Conservation (phyloP, 2,113 vertebrate genomes). For the Muntiacus muntjak region DNA sequence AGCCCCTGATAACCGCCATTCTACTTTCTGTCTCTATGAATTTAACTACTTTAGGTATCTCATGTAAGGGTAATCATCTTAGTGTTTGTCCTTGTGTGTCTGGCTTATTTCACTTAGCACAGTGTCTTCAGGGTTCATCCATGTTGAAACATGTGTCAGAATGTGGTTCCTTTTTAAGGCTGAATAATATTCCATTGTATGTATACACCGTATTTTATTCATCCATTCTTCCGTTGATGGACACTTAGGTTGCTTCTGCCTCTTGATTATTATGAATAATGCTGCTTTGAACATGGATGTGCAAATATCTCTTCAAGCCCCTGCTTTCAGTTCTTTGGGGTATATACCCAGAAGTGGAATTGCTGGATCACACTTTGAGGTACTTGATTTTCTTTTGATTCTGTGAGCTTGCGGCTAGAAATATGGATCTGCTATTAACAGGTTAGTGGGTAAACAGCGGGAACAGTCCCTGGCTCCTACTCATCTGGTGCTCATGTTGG, state of each 20-base stretch:
- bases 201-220: not conserved
- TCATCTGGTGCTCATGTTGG: not conserved
- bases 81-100: not conserved
- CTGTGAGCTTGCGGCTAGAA: not conserved
- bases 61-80: rapidly evolving
- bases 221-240: not conserved
- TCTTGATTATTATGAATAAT: not conserved
- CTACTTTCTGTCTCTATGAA: not conserved
- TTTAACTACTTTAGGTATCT: not conserved
- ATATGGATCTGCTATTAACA: not conserved
- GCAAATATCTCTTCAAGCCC: not conserved
- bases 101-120: not conserved
- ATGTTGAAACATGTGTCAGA: not conserved
- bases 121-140: not conserved
- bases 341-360: not conserved
- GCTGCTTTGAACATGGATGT: not conserved
- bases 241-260: not conserved
- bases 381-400: conserved; percentile 22
- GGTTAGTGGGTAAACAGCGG: not conserved
- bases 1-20: not conserved
- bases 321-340: not conserved
- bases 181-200: not conserved
- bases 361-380: not conserved
- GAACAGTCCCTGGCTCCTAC: not conserved
- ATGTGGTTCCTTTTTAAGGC: not conserved